Evolutionary conservation across 2,113 vertebrate species (phyloP).

Genomic region (Anser brachyrhynchus): DNA sequence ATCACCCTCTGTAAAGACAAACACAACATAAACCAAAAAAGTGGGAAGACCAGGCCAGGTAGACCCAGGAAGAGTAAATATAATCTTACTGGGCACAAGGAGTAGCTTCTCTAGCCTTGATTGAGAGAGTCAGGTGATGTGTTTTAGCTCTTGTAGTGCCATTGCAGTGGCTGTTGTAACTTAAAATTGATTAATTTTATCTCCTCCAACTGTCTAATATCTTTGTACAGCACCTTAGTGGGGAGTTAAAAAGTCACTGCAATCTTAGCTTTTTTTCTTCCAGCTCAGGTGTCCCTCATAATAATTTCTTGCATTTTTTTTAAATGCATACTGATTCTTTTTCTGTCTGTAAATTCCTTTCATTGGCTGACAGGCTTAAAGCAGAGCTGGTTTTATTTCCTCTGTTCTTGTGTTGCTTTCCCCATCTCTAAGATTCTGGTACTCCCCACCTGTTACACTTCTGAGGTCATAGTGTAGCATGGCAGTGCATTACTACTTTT

Average conservation of each 20-base stretch:
- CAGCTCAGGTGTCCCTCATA: background rate
- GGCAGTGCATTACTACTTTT: background rate
- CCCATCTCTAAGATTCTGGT: background rate
- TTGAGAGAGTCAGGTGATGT: fast-evolving
- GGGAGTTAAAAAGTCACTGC: background rate
- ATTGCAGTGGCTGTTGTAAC: background rate
- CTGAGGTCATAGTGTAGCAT: background rate
- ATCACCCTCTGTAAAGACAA: background rate
- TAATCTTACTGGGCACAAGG: background rate
- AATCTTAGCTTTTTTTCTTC: background rate
- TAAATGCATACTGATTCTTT: background rate
- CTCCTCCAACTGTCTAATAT: background rate
- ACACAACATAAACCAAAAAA: background rate
- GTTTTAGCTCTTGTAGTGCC: background rate
- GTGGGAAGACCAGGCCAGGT: background rate
- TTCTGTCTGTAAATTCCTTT: background rate
- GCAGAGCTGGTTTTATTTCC: background rate
- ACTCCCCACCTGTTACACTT: background rate
- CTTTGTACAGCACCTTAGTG: background rate
- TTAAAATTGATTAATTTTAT: background rate
- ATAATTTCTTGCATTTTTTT: background rate
- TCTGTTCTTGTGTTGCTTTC: background rate
- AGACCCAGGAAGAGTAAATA: fast-evolving
- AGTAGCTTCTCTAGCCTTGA: background rate
- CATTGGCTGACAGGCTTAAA: background rate